phyloP scores from a whole-genome alignment of 2,113 vertebrate genomes.

The Tachuris rubrigastra region DNA sequence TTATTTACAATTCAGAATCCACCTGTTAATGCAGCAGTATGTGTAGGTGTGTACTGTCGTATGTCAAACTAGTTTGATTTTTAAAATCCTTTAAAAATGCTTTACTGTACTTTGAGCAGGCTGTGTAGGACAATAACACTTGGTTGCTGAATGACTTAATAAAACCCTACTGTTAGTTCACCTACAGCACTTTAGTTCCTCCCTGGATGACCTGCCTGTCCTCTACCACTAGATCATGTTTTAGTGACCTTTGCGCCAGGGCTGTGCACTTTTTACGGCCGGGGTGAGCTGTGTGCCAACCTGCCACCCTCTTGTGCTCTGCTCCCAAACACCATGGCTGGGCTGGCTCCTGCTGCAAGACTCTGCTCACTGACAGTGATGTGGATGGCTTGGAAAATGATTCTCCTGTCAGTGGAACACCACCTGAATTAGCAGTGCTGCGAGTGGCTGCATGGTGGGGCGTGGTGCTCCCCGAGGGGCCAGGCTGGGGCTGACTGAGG shows the following conservation, averaged over 20 bases:
- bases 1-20: conserved; percentile 58
- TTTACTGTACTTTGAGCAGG: conserved; percentile 52
- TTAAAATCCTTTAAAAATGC: conserved; percentile 60
- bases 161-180: conserved; percentile 59
- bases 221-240: background rate
- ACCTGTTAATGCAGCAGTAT: conserved; percentile 59
- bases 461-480: background rate
- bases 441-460: background rate
- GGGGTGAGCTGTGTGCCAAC: background rate
- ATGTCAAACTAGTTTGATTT: conserved; percentile 62
- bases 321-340: background rate
- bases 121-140: conserved; percentile 53
- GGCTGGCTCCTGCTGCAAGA: background rate
- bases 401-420: background rate
- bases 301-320: background rate
- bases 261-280: background rate
- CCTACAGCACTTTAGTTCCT: conserved; percentile 40
- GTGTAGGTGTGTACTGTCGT: conserved; percentile 59
- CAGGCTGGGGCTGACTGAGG: background rate
- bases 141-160: conserved; percentile 61
- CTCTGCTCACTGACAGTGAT: background rate
- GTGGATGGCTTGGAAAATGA: background rate
- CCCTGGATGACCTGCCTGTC: conserved; percentile 59
- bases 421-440: background rate
- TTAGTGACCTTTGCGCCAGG: conserved; percentile 9